These are phyloP conservation scores for Syngnathus typhle DNA, from an alignment of 2,113 vertebrate genomes.

Conservation along the genomic window DNA sequence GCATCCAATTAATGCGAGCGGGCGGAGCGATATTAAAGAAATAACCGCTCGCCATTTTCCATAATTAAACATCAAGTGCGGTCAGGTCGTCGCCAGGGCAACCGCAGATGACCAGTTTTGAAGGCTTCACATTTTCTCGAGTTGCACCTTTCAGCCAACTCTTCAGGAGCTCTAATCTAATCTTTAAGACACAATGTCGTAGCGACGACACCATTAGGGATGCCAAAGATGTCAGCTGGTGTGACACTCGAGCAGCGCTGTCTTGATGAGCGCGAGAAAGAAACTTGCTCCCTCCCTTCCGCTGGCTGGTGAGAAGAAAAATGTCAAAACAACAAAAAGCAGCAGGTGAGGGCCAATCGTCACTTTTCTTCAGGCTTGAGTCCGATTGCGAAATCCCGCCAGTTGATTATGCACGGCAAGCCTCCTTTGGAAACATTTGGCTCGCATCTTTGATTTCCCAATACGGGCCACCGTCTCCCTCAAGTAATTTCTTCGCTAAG, in stretches of 20 bases:
- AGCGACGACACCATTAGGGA: slow-evolving; percentile 2
- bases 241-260: slow-evolving; percentile 6
- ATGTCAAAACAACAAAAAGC: neutral
- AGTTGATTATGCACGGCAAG: slow-evolving; percentile 16
- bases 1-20: neutral
- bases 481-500: slow-evolving; percentile 19
- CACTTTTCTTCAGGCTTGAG: neutral
- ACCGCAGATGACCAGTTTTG: neutral
- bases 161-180: neutral
- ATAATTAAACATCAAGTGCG: neutral
- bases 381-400: slow-evolving; percentile 11
- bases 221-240: slow-evolving; percentile 18
- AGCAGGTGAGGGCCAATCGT: neutral
- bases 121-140: slow-evolving; percentile 2
- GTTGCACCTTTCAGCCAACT: neutral
- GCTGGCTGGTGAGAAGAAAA: neutral
- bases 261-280: slow-evolving; percentile 9
- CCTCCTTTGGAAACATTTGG: slow-evolving; percentile 15
- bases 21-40: neutral
- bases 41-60: neutral
- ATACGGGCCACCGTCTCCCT: slow-evolving; percentile 1
- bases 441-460: slow-evolving; percentile 13
- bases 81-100: neutral
- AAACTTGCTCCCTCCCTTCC: slow-evolving; percentile 4
- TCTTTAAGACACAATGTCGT: neutral